phyloP scores from a whole-genome alignment of 2,113 vertebrate genomes.

The mouse (Mus musculus) region GRCm39 chr12:26845501-26846000 shows the following conservation, averaged over 20 bases:
- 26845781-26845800: constrained; percentile 37
- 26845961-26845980: not conserved
- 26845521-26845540: rapidly evolving
- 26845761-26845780: constrained; percentile 61
- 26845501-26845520: not conserved
- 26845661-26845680: not conserved
- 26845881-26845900: not conserved
- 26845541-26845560: not conserved
- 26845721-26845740: constrained; percentile 14
- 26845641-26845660: not conserved
- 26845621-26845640: not conserved
- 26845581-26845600: rapidly evolving
- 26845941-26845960: constrained; percentile 14
- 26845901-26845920: constrained; percentile 26
- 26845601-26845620: not conserved
- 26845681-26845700: not conserved
- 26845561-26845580: rapidly evolving
- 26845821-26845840: not conserved
- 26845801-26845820: constrained; percentile 56
- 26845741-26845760: not conserved
- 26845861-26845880: not conserved
- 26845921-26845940: not conserved
- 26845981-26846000: not conserved
- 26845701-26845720: constrained; percentile 22
- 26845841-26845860: constrained; percentile 27